Evolutionary conservation across 2,113 vertebrate genomes (phyloP).

Genomic region (Nyctibius bracteatus): DNA sequence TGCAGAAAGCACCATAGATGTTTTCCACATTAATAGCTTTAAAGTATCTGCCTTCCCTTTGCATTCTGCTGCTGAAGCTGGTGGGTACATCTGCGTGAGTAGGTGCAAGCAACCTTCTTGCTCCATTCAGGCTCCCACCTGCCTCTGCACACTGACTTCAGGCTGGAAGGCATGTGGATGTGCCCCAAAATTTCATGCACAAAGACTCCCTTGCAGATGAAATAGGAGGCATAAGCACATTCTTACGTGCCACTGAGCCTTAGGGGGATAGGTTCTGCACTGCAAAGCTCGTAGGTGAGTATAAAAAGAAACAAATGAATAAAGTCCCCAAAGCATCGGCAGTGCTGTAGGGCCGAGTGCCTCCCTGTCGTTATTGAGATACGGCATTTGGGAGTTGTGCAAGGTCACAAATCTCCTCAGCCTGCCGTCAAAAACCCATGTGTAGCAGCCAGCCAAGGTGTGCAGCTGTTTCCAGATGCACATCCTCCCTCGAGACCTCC

Average conservation of each 20-base stretch:
- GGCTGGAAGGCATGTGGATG: conserved; percentile 27
- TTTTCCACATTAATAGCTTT: not conserved
- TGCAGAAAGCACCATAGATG: not conserved
- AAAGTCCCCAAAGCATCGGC: rapidly evolving
- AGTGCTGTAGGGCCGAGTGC: not conserved
- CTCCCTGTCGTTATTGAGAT: not conserved
- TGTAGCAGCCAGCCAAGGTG: not conserved
- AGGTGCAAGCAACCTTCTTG: not conserved
- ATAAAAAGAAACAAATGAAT: not conserved
- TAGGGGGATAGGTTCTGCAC: not conserved
- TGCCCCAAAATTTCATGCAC: conserved; percentile 14
- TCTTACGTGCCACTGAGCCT: not conserved
- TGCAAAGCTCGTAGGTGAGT: not conserved
- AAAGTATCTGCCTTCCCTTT: not conserved
- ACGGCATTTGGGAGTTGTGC: not conserved
- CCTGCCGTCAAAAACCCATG: not conserved
- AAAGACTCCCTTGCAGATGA: not conserved
- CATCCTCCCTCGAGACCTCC: not conserved
- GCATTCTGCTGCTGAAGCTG: not conserved
- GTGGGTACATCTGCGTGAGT: not conserved
- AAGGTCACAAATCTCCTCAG: not conserved
- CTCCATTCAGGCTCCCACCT: not conserved
- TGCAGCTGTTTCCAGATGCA: not conserved
- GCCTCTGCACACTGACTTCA: not conserved
- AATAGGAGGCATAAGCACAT: not conserved